Base-by-base conservation (phyloP, 2,888 invertebrate genomes). In the Ptychoptera albimana region DNA sequence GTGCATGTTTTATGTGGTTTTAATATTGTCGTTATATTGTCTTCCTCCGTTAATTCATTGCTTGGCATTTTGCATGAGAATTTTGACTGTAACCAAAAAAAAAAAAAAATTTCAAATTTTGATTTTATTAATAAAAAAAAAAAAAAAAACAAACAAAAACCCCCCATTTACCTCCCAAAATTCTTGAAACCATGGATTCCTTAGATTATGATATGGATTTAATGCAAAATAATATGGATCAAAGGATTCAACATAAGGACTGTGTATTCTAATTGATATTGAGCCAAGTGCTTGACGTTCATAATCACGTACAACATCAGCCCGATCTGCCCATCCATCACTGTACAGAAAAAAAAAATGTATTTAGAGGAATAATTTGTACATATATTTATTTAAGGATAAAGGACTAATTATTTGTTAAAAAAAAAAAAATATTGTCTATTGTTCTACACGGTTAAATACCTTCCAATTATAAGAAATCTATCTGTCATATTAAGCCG, bases 281-380 rank as follows among this genome's bases (percentile, higher is more conserved):
- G 79, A 77, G 38, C 81, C 81, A 54, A 71, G 72, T 2, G 83
- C 83, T 51, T 75, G 74, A 38, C 58, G 59, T 62, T 82, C 78
- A 49, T 72, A 63, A 49, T 73, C 74, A 43, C 71, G 66, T n/a
- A 81, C 81, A 35, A 85, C 82, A 60, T 85, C 84, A 47, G 68
- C 65, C 40, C 82, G 68, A 60, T 82, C 82, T 1, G 79, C 80
- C 82, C 82, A 82, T 46, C 82, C 82, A 60, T 83, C 83, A 60
- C 79, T 40, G 7, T 40, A 39, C 4, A 15, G 14, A 11, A 39
- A 29, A 29, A 7, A 29, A n/a, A n/a, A n/a, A n/a, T n/a, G n/a
- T n/a, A n/a, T n/a, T n/a, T n/a, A n/a, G n/a, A n/a, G n/a, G n/a
- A n/a, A n/a, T n/a, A n/a, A n/a, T n/a, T n/a, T n/a, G n/a, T n/a